Percentiles rank a stretch among this genome's conserved stretches.
Evolutionary conservation across 2,888 invertebrate genomes (phyloP).

Genomic region (Urechis unicinctus): DNA sequence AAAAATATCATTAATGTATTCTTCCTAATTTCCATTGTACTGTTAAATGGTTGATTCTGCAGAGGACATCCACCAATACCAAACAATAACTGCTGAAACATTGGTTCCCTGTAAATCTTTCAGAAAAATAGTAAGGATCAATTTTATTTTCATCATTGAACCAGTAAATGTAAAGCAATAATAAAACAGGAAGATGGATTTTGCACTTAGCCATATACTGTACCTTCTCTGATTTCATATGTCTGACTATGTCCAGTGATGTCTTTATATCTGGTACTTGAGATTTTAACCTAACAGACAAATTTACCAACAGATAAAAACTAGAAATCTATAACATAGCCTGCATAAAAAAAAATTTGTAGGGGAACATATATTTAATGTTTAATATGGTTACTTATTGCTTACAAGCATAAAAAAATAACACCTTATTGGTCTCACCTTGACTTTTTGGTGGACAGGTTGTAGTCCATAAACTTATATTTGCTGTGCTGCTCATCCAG

Average conservation of each 20-base stretch:
- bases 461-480: slow-evolving; percentile 95
- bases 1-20: not conserved
- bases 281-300: slow-evolving; percentile 61
- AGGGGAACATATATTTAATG: not conserved
- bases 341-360: not conserved
- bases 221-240: slow-evolving; percentile 71
- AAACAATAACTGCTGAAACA: too few species aligned
- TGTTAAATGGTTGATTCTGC: too few species aligned
- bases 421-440: slow-evolving; percentile 56
- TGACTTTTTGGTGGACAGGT: slow-evolving; percentile 76
- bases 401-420: too few species aligned
- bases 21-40: too few species aligned
- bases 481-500: slow-evolving; percentile 91
- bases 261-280: slow-evolving; percentile 93
- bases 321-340: not conserved
- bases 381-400: too few species aligned
- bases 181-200: slow-evolving; percentile 1
- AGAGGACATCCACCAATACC: too few species aligned
- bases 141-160: too few species aligned
- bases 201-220: too few species aligned
- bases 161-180: not conserved
- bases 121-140: too few species aligned
- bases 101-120: too few species aligned
- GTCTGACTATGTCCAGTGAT: slow-evolving; percentile 84
- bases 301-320: too few species aligned